phyloP scores from a whole-genome alignment of 2,888 invertebrate species.

The Drosophila borborema region DNA sequence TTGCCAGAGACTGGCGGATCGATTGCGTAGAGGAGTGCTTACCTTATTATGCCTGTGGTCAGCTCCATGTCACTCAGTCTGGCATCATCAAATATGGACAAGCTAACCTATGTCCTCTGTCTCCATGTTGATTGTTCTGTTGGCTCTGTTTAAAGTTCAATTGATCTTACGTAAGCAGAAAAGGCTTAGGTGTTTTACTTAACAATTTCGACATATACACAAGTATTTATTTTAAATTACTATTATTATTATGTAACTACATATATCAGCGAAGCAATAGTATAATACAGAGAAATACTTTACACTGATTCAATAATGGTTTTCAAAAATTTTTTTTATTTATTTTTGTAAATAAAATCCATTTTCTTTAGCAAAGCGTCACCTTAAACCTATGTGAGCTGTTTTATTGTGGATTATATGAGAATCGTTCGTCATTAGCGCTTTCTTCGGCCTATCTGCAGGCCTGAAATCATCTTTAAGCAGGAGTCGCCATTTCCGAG shows the following conservation, averaged over 20 bases:
- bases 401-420: slow-evolving; percentile 32
- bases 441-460: slow-evolving; percentile 23
- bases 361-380: background rate
- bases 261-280: too few relatives aligned
- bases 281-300: too few relatives aligned
- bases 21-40: slow-evolving; percentile 14
- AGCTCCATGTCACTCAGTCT: slow-evolving; percentile 38
- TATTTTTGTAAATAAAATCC: too few relatives aligned
- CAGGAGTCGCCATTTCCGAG: slow-evolving; percentile 35
- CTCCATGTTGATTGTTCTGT: slow-evolving; percentile 36
- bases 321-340: background rate
- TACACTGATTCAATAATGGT: too few relatives aligned
- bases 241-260: too few relatives aligned
- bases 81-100: slow-evolving; percentile 34
- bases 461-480: too few relatives aligned
- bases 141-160: slow-evolving; percentile 25
- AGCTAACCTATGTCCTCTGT: slow-evolving; percentile 36
- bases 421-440: slow-evolving; percentile 16
- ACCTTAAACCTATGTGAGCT: slow-evolving; percentile 20
- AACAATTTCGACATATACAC: too few relatives aligned
- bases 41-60: slow-evolving; percentile 25
- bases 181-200: slow-evolving; percentile 13
- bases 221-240: too few relatives aligned
- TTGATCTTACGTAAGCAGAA: slow-evolving; percentile 20
- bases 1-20: slow-evolving; percentile 5